These are phyloP conservation scores for Euura saliciscinereae DNA, from an alignment of 1,140 invertebrate genomes.

Conservation along the genomic window DNA sequence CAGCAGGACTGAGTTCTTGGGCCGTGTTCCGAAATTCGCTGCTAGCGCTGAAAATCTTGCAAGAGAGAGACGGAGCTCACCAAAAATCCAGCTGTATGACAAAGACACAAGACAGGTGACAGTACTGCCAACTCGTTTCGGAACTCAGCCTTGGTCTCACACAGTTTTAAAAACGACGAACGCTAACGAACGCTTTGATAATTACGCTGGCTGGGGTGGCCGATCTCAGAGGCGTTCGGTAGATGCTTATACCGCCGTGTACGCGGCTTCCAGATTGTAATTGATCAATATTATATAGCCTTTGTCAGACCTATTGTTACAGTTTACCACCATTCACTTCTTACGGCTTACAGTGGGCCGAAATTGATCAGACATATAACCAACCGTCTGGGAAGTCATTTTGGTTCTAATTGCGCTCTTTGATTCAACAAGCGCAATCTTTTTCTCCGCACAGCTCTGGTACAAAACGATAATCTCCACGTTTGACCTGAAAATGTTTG, in stretches of 20 bases:
- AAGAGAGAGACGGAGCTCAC: no score
- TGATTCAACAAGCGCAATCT: slow-evolving; percentile 25
- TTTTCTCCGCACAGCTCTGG: no score
- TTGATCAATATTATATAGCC: slow-evolving; percentile 55
- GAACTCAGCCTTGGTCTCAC: no score
- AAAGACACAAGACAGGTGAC: no score
- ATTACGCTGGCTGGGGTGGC: slow-evolving; percentile 9
- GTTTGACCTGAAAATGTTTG: no score
- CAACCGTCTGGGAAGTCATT: slow-evolving; percentile 20
- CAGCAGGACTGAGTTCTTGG: not conserved
- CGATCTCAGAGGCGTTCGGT: not conserved
- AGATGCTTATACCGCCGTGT: not conserved
- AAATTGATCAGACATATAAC: no score
- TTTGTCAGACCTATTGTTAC: slow-evolving; percentile 42
- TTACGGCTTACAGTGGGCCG: not conserved
- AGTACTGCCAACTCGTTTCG: no score
- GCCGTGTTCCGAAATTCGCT: no score
- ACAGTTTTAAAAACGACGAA: not conserved
- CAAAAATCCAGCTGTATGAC: no score
- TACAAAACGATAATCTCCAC: no score
- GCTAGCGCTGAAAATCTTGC: no score
- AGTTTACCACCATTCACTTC: slow-evolving; percentile 37
- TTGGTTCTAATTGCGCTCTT: slow-evolving; percentile 47
- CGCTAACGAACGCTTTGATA: slow-evolving; percentile 42
- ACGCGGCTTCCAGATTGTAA: slow-evolving; percentile 39